phyloP scores from a whole-genome alignment of 2,113 vertebrate genomes.

The Cardinalis cardinalis region DNA sequence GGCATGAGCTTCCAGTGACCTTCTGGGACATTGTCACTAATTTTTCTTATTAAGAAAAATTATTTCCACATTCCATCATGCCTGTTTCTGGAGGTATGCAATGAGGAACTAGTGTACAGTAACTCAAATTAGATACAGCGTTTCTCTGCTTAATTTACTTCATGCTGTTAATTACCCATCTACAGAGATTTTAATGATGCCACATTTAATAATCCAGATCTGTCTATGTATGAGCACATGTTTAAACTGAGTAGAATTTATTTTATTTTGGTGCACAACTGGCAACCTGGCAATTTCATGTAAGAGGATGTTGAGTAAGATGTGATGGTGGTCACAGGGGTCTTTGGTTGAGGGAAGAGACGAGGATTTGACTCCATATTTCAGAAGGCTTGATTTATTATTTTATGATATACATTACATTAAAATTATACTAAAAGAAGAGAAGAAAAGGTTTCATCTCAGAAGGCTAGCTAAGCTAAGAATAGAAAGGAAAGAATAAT shows the following conservation, averaged over 20 bases:
- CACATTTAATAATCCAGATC: slow-evolving; percentile 38
- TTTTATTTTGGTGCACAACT: background rate
- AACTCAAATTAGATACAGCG: slow-evolving; percentile 27
- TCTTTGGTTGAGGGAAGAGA: too few relatives aligned
- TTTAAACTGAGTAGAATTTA: background rate
- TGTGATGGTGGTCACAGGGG: background rate
- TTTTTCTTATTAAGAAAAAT: slow-evolving; percentile 36
- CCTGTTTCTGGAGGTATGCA: background rate
- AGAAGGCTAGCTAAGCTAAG: too few relatives aligned
- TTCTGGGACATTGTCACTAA: slow-evolving; percentile 4
- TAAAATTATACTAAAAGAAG: too few relatives aligned
- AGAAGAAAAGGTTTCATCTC: too few relatives aligned
- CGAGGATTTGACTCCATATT: too few relatives aligned
- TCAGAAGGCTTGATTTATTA: too few relatives aligned
- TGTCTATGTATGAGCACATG: background rate
- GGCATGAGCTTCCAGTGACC: background rate
- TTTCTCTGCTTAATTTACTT: slow-evolving; percentile 58
- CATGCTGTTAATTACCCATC: slow-evolving; percentile 54
- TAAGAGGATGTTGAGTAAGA: background rate
- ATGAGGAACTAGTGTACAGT: background rate
- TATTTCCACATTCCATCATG: background rate
- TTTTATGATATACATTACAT: too few relatives aligned
- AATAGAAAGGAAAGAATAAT: too few relatives aligned
- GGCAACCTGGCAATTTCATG: background rate
- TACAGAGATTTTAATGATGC: slow-evolving; percentile 51